phyloP scores from a whole-genome alignment of 2,797 vertebrate species.

The Eurystomus glaucurus region DNA sequence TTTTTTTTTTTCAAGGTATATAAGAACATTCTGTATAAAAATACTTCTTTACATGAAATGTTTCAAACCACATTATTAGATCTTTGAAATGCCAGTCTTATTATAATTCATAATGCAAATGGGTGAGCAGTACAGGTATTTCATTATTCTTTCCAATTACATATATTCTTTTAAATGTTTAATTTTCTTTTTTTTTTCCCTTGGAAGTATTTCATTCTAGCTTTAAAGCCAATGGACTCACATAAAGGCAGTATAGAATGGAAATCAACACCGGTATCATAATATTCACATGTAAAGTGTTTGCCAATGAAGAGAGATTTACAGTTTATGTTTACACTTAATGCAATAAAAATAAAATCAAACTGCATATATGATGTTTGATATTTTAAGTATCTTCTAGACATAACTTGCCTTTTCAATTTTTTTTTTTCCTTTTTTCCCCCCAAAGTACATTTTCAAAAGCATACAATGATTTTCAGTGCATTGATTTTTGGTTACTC shows the following conservation, averaged over 20 bases:
- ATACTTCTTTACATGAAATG: not conserved
- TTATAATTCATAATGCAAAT: not conserved
- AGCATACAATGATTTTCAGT: not conserved
- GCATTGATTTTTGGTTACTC: not conserved
- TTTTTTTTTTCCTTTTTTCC: rapidly evolving
- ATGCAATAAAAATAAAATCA: not conserved
- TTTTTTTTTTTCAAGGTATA: not conserved
- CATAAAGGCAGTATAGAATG: not conserved
- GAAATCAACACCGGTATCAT: not conserved
- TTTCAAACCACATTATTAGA: not conserved
- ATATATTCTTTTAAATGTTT: not conserved
- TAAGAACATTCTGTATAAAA: conserved; percentile 19
- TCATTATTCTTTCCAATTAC: not conserved
- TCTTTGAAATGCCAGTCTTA: not conserved
- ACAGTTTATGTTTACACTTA: not conserved
- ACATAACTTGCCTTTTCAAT: not conserved
- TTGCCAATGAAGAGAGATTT: not conserved
- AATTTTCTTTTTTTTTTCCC: not conserved
- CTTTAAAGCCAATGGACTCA: not conserved
- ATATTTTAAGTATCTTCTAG: not conserved
- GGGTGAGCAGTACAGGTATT: not conserved
- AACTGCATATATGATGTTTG: not conserved
- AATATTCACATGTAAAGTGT: not conserved
- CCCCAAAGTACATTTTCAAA: not conserved
- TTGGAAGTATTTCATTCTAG: not conserved